A percentile compares a stretch with the other conserved stretches of the same genome.
Conservation (phyloP, 2,888 invertebrate species). For the Metacarcinus magister region DNA sequence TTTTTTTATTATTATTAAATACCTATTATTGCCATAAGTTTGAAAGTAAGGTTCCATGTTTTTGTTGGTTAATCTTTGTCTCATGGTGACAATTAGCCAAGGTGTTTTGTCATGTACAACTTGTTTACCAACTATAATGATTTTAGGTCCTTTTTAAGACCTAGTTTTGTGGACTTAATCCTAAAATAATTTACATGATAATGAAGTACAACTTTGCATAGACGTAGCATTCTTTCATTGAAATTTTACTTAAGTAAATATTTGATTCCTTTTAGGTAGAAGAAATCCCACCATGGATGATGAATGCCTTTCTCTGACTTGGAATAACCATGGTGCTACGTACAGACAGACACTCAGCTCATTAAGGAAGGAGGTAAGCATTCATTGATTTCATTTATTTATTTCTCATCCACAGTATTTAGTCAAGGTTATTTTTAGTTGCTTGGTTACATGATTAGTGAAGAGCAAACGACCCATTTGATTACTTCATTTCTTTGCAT, state of each 20-base stretch:
- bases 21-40: too few relatives aligned
- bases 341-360: constrained; percentile 78
- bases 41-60: too few relatives aligned
- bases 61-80: too few relatives aligned
- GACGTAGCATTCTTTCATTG: neutral
- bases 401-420: neutral
- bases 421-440: neutral
- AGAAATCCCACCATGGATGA: constrained; percentile 76
- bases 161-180: neutral
- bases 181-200: neutral
- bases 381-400: neutral
- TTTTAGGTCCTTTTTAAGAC: neutral
- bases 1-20: too few relatives aligned
- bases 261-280: constrained; percentile 47
- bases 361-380: constrained; percentile 78
- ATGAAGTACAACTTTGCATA: neutral
- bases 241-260: too few relatives aligned
- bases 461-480: neutral
- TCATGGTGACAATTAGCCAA: too few relatives aligned
- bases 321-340: constrained; percentile 82
- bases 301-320: constrained; percentile 81
- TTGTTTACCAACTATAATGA: neutral
- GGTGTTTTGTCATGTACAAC: too few relatives aligned
- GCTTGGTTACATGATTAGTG: neutral
- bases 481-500: neutral